These are phyloP conservation scores for Drosophila erecta DNA, from an alignment of 1,140 invertebrate genomes.

Conservation along the genomic window DNA sequence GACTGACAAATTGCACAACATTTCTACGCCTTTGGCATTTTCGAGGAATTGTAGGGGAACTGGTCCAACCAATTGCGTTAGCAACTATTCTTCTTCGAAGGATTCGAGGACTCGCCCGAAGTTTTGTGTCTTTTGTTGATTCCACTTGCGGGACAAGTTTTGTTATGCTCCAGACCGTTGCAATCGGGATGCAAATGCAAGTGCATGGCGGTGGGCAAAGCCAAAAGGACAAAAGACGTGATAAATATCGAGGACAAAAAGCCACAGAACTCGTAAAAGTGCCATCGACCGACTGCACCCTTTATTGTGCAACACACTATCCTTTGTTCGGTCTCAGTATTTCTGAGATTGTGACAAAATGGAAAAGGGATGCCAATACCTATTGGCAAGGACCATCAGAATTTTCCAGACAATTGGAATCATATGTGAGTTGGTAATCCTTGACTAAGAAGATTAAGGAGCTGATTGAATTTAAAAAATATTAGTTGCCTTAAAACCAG, in stretches of 20 bases:
- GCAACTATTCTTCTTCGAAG: constrained; percentile 49
- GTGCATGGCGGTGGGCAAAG: constrained; percentile 54
- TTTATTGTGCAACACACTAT: constrained; percentile 2
- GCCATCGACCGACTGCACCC: constrained; percentile 19
- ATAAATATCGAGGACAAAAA: constrained; percentile 56
- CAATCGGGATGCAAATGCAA: constrained; percentile 76
- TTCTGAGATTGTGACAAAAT: background rate
- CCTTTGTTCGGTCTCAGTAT: background rate
- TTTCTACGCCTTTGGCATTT: constrained; percentile 47
- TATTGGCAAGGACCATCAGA: background rate
- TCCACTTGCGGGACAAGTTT: constrained; percentile 37
- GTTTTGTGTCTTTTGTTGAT: constrained; percentile 41
- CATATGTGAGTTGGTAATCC: too few species aligned
- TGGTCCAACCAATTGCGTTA: constrained; percentile 47
- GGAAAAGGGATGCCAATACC: background rate
- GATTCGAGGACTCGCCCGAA: constrained; percentile 44
- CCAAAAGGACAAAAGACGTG: background rate
- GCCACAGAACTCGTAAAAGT: constrained; percentile 29
- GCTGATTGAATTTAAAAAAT: too few species aligned
- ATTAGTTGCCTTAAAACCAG: too few species aligned
- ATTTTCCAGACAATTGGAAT: background rate
- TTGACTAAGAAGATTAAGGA: too few species aligned
- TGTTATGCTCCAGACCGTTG: constrained; percentile 37
- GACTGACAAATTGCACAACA: constrained; percentile 68
- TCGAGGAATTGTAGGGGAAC: background rate